Percentiles rank a stretch among this genome's conserved stretches.
phyloP scores from a whole-genome alignment of 2,113 vertebrate genomes.

The Jaculus jaculus region DNA sequence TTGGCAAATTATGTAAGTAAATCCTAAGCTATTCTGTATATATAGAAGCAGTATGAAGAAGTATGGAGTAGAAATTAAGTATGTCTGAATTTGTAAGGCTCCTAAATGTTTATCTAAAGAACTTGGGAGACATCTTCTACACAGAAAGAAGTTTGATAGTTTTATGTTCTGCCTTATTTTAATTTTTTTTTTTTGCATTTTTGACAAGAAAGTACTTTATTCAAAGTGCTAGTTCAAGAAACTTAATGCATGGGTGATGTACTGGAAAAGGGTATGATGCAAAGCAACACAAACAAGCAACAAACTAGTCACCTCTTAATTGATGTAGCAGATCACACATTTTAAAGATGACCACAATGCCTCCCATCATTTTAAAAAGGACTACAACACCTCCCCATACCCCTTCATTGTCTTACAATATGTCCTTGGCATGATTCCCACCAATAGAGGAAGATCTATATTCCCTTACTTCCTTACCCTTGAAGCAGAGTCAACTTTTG shows the following conservation, averaged over 20 bases:
- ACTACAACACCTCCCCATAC: too few species aligned
- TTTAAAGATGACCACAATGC: background rate
- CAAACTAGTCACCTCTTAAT: background rate
- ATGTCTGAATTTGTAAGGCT: background rate
- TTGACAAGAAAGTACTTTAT: background rate
- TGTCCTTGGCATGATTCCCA: background rate
- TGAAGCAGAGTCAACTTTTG: background rate
- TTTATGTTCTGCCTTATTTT: background rate
- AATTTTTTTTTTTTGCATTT: background rate
- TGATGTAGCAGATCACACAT: background rate
- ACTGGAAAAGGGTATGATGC: background rate
- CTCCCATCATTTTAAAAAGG: background rate
- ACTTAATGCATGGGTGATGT: background rate
- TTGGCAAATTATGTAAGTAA: background rate
- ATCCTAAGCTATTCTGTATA: background rate
- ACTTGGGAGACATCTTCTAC: background rate
- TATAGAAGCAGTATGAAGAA: background rate
- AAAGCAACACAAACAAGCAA: background rate
- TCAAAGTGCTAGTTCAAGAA: background rate
- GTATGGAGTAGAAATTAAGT: background rate
- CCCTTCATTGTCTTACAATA: background rate
- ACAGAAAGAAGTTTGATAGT: background rate
- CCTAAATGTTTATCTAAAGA: conserved; percentile 4
- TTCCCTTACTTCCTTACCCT: background rate
- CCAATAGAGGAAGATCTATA: background rate